Base-by-base conservation (phyloP, 2,888 invertebrate genomes). In the Gymnoscelis rufifasciata region DNA sequence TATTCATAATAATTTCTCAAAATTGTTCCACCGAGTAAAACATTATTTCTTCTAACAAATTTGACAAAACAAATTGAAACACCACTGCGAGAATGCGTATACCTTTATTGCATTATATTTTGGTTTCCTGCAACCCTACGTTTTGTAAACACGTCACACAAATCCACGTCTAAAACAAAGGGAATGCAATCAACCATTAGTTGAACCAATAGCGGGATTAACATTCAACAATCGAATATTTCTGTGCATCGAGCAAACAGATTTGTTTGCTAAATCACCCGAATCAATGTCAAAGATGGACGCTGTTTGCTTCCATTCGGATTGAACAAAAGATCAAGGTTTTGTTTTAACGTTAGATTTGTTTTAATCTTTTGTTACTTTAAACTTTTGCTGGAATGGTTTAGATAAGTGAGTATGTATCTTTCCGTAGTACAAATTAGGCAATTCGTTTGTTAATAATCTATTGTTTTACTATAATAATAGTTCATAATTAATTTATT, bases 81-180 rank as follows among this genome's bases (percentile, higher is more conserved):
- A n/a, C n/a, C n/a, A n/a, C n/a, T n/a, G n/a, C n/a, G n/a, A n/a
- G n/a, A n/a, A n/a, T n/a, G n/a, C n/a, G n/a, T n/a, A n/a, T n/a
- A n/a, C n/a, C n/a, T n/a, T n/a, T n/a, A n/a, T n/a, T n/a, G n/a
- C n/a, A n/a, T n/a, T n/a, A n/a, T n/a, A n/a, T n/a, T n/a, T n/a
- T n/a, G n/a, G n/a, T n/a, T n/a, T 30, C 24, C 7, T 26, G 35
- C 33, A 19, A 38, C 13, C 12, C 8, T 14, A 37, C 19, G 3
- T 19, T 15, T 13, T 31, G 60, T 67, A 69, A 71, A 69, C 70
- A 68, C 54, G 62, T 62, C 68, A 61, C 59, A 67, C 69, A 68
- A 72, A 74, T 70, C 60, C 45, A 50, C 52, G 55, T 58, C 38
- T 35, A 36, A 35, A 50, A 42, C 45, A 50, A 45, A 46, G 39